phyloP scores from a whole-genome alignment of 2,113 vertebrate species.

The Columba livia region DNA sequence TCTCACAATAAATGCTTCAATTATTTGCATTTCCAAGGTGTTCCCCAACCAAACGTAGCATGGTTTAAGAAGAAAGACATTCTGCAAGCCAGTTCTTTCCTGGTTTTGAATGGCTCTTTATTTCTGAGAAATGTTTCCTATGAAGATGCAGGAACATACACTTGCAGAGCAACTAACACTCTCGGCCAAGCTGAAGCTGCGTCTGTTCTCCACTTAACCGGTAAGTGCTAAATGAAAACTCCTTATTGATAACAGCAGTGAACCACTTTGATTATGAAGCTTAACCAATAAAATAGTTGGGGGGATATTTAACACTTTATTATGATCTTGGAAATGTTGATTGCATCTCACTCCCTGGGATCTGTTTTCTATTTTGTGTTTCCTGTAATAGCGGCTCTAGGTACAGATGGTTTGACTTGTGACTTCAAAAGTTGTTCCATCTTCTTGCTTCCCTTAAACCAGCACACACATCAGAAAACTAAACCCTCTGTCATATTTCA shows the following conservation, averaged over 20 bases:
- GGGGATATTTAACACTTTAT: background rate
- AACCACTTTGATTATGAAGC: background rate
- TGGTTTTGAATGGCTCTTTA: constrained; percentile 79
- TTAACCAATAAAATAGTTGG: background rate
- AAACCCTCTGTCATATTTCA: background rate
- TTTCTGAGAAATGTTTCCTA: constrained; percentile 79
- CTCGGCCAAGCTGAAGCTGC: constrained; percentile 79
- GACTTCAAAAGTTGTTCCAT: background rate
- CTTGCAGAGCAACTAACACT: constrained; percentile 81
- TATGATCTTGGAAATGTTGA: background rate
- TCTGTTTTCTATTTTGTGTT: background rate
- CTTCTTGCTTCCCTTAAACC: background rate
- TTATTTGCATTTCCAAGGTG: constrained; percentile 71
- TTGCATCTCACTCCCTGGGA: background rate
- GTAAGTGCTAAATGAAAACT: constrained; percentile 64
- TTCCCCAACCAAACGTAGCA: constrained; percentile 79
- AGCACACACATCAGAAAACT: background rate
- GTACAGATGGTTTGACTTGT: background rate
- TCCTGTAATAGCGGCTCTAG: background rate
- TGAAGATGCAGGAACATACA: constrained; percentile 79
- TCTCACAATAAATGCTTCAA: background rate
- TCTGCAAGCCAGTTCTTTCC: constrained; percentile 36
- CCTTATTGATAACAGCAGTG: background rate
- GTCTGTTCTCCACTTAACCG: constrained; percentile 73
- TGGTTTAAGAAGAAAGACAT: constrained; percentile 80